These are phyloP conservation scores for Argyrosomus japonicus DNA, from an alignment of 2,113 vertebrate genomes.

Conservation along the genomic window DNA sequence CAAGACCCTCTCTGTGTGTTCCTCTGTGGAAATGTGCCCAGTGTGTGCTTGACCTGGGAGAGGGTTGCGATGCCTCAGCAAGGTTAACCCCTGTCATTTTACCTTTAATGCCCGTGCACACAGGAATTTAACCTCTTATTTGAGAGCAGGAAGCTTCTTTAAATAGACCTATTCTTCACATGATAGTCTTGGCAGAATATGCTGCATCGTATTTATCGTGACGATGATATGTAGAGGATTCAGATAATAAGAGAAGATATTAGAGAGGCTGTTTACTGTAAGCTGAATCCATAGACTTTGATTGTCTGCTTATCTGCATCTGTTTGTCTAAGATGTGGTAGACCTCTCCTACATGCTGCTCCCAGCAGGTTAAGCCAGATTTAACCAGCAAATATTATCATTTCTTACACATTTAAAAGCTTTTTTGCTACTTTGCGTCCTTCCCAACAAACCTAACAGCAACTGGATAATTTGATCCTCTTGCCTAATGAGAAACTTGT, in stretches of 20 bases:
- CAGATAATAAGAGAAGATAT: not conserved
- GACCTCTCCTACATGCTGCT: not conserved
- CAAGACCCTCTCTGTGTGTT: conserved; percentile 78
- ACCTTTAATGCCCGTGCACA: conserved; percentile 56
- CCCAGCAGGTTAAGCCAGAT: not conserved
- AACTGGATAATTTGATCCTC: not conserved
- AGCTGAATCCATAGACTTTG: not conserved
- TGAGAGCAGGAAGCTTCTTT: conserved; percentile 12
- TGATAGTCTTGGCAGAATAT: not conserved
- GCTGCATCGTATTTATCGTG: not conserved
- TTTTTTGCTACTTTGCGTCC: not conserved
- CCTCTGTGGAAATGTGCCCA: conserved; percentile 57
- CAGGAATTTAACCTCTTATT: conserved; percentile 63
- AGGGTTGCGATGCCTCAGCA: conserved; percentile 50
- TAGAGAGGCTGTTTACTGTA: not conserved
- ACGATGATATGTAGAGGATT: not conserved
- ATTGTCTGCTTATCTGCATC: not conserved
- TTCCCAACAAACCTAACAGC: not conserved
- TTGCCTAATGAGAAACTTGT: not conserved
- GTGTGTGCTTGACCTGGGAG: conserved; percentile 68
- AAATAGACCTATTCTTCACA: not conserved
- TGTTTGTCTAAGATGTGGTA: conserved; percentile 10
- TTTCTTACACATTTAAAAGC: not conserved
- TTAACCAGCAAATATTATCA: not conserved
- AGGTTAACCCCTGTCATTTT: conserved; percentile 70